Percentiles rank a stretch among this genome's conserved stretches.
These are phyloP conservation scores for Tragelaphus strepsiceros DNA, from an alignment of 2,113 vertebrate species.

Conservation along the genomic window DNA sequence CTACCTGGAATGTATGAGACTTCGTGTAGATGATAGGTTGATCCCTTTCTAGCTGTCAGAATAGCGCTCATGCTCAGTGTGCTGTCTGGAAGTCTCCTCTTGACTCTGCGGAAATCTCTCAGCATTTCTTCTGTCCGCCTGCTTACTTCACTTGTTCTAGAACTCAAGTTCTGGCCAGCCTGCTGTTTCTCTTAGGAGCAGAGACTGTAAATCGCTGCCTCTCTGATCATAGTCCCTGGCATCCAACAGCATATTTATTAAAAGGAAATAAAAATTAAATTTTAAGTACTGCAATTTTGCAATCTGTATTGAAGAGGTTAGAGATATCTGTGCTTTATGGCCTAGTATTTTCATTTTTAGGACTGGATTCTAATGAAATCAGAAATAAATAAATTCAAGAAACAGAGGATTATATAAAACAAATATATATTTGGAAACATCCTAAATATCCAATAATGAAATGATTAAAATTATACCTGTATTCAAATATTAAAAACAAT, in stretches of 20 bases:
- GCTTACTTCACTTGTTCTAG: background rate
- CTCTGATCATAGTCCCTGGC: background rate
- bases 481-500: background rate
- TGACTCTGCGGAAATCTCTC: background rate
- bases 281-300: background rate
- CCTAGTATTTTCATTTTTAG: constrained; percentile 10
- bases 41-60: background rate
- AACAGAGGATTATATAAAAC: background rate
- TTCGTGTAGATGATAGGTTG: background rate
- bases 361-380: background rate
- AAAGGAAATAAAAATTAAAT: constrained; percentile 21
- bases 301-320: background rate
- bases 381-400: background rate
- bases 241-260: background rate
- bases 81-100: background rate
- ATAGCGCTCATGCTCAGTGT: background rate
- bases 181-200: background rate
- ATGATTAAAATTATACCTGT: background rate
- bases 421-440: background rate
- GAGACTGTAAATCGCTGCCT: background rate
- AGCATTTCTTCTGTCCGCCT: background rate
- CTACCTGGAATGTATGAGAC: background rate
- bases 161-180: background rate
- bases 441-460: background rate
- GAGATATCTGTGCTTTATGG: background rate